Evolutionary conservation across 2,797 vertebrate species (phyloP).

Genomic region (Crenuchus spilurus): DNA sequence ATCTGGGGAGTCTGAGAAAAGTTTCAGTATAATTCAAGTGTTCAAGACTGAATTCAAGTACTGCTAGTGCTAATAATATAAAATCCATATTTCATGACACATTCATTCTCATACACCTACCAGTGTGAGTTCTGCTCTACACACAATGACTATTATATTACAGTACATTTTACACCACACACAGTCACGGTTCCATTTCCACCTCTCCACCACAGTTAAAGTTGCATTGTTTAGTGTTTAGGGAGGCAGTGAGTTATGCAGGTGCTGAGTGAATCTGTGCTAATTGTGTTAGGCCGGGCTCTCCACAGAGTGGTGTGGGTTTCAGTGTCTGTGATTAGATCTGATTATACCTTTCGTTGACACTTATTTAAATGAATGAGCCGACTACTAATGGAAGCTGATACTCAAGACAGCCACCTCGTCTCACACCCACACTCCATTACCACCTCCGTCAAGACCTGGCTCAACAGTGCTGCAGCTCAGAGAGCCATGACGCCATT

Average conservation of each 20-base stretch:
- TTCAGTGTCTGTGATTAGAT: conserved; percentile 42
- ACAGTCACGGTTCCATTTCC: not conserved
- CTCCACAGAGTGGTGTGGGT: conserved; percentile 31
- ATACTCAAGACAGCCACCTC: conserved; percentile 45
- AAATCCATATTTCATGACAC: no score
- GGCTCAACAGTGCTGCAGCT: conserved; percentile 19
- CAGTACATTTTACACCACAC: not conserved
- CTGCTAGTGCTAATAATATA: no score
- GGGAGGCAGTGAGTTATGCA: conserved; percentile 7
- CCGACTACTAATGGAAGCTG: conserved; percentile 40
- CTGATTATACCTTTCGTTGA: conserved; percentile 44
- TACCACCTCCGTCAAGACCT: conserved; percentile 32
- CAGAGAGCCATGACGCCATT: not conserved
- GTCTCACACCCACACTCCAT: conserved; percentile 40
- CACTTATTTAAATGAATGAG: conserved; percentile 52
- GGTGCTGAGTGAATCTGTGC: conserved; percentile 26
- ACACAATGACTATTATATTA: not conserved
- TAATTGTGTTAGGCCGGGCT: conserved; percentile 37
- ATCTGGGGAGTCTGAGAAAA: no score
- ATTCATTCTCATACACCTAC: no score
- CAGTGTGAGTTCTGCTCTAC: conserved; percentile 3
- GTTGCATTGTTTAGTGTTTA: conserved; percentile 27
- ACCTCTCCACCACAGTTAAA: not conserved
- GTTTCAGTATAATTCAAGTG: no score
- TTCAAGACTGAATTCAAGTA: no score